Base-by-base conservation (phyloP, 1,140 invertebrate species). In the Drosophila gunungcola region DNA sequence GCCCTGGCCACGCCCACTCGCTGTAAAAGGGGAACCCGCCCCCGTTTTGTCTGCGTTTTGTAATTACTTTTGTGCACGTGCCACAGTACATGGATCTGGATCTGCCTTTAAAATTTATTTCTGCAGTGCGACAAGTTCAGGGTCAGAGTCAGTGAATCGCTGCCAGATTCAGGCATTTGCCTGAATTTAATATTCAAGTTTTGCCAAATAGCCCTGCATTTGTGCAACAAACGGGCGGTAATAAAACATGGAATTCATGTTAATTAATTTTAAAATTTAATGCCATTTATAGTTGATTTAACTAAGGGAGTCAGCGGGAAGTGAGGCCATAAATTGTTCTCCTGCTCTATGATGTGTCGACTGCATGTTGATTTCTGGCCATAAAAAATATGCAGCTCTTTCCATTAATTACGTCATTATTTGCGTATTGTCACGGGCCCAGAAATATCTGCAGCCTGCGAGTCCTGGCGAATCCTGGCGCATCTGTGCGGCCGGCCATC, bases 401-500 rank as follows among this genome's bases (percentile, higher is more conserved):
- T 74, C 60, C 75, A 86, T 83, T 86, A 88, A 88, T 82, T 79
- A 82, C 79, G 79, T 73, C 79, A 77, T 86, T 88, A 86, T 86
- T 86, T 86, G 74, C 73, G 73, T 78, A 86, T 82, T 88, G 83
- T 82, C 72, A 65, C 49, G n/a, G 52, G 43, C 1, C 16, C 34
- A 13, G 34, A 39, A 16, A 27, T n/a, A 34, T 46, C 62, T 27
- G 62, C 12, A 70, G 54, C 42, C 25, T 58, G 38, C 45, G 58
- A 60, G 42, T 49, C 56, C 60, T 62, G 27, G 7, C 34, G 5
- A 5, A 32, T 32, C 29, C 29, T 32, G 29, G 29, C 29, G 57
- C 45, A 70, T 65, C 54, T 53, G 56, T 72, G 73, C 13, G 61
- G 60, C 52, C 39, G 70, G 43, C 75, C 83, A 86, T 88, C 83